Percentiles rank a stretch among this genome's conserved stretches.
These are phyloP conservation scores for Hippocampus kuda DNA, from an alignment of 2,797 vertebrate species.

Conservation along the genomic window DNA sequence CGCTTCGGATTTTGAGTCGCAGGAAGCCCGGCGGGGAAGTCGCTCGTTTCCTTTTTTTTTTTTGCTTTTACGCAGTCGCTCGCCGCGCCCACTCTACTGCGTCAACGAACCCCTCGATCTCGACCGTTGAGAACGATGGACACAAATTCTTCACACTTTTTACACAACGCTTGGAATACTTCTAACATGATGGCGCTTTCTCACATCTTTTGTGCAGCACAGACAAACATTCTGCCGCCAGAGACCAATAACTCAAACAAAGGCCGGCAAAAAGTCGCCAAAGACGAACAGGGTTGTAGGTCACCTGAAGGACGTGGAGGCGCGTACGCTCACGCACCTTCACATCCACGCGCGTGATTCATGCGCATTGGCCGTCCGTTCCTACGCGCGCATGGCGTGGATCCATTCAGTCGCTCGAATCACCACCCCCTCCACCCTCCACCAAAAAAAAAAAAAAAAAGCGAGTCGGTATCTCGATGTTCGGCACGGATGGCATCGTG, in stretches of 20 bases:
- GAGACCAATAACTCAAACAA: neutral
- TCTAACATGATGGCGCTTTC: too few relatives aligned
- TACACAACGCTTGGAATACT: too few relatives aligned
- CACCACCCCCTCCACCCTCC: too few relatives aligned
- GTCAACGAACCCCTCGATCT: neutral
- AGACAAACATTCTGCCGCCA: neutral
- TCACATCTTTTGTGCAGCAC: neutral
- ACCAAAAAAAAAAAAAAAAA: too few relatives aligned
- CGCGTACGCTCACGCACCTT: neutral
- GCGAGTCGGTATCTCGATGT: too few relatives aligned
- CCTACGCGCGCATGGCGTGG: neutral
- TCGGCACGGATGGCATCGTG: too few relatives aligned
- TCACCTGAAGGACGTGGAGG: neutral
- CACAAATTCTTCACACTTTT: too few relatives aligned
- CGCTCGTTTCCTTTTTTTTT: neutral
- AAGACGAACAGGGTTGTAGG: neutral
- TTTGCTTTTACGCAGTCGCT: neutral
- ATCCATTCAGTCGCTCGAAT: neutral
- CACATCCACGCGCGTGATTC: slow-evolving; percentile 3
- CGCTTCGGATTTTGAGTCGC: neutral
- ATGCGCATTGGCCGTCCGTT: neutral
- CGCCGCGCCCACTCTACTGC: neutral
- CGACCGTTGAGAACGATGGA: too few relatives aligned
- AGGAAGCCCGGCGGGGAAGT: neutral
- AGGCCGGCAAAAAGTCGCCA: neutral